These are phyloP conservation scores for Nerophis lumbriciformis DNA, from an alignment of 2,113 vertebrate genomes.

Conservation along the genomic window DNA sequence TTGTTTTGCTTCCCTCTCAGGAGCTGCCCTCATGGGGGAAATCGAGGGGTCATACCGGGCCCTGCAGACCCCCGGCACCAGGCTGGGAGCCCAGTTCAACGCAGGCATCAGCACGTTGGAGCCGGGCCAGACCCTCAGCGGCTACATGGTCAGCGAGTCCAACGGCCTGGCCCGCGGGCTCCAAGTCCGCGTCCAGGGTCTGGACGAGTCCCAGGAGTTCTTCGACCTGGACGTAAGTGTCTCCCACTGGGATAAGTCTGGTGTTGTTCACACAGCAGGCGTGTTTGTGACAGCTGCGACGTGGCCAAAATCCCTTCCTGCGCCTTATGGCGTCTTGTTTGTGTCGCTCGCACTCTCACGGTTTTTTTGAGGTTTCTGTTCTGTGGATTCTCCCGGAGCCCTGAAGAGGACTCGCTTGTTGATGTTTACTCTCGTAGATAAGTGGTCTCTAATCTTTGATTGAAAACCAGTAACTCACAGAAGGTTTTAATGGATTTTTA, in stretches of 20 bases:
- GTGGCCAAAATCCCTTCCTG: slow-evolving; percentile 64
- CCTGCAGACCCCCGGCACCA: slow-evolving; percentile 83
- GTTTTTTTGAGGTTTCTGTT: slow-evolving; percentile 14
- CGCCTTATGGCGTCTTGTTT: slow-evolving; percentile 56
- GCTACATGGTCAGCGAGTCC: slow-evolving; percentile 49
- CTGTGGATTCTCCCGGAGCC: slow-evolving; percentile 22
- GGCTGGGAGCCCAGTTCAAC: slow-evolving; percentile 77
- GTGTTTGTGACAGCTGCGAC: slow-evolving; percentile 60
- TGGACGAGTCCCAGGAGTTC: slow-evolving; percentile 82
- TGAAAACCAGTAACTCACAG: background rate
- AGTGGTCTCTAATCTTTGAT: background rate
- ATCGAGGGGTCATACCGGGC: slow-evolving; percentile 87
- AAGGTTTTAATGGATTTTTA: slow-evolving; percentile 2
- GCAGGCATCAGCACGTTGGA: slow-evolving; percentile 86
- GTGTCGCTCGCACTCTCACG: slow-evolving; percentile 12
- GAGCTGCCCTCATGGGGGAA: slow-evolving; percentile 80
- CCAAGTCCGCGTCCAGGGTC: slow-evolving; percentile 77
- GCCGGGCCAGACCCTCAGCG: slow-evolving; percentile 74
- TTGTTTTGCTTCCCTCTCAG: slow-evolving; percentile 19
- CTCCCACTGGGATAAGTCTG: slow-evolving; percentile 5
- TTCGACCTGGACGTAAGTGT: slow-evolving; percentile 83
- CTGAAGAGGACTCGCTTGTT: background rate
- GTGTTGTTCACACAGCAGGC: slow-evolving; percentile 29
- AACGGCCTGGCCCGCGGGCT: slow-evolving; percentile 55
- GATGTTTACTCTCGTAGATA: background rate